These are phyloP conservation scores for Hyalella azteca DNA, from an alignment of 2,888 invertebrate genomes.

Conservation along the genomic window DNA sequence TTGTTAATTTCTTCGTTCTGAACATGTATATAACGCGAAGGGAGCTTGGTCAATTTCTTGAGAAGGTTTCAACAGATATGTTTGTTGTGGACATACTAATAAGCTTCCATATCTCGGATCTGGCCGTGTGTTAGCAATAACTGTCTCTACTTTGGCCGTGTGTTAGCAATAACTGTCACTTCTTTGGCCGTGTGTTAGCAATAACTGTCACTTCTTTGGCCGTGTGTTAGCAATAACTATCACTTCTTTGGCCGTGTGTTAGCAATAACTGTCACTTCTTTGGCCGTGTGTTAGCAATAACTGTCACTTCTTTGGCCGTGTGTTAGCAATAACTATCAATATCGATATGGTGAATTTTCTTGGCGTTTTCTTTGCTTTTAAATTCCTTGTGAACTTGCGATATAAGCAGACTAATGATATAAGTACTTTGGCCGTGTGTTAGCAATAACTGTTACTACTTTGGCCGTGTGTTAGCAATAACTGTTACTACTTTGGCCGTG, in stretches of 20 bases:
- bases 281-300: background rate
- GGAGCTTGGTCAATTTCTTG: too few relatives aligned
- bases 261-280: background rate
- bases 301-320: background rate
- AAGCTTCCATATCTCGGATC: background rate
- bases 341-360: too few relatives aligned
- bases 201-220: background rate
- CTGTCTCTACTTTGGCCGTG: background rate
- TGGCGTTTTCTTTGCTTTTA: too few relatives aligned
- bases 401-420: too few relatives aligned
- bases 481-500: background rate
- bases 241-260: background rate
- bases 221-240: background rate
- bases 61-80: too few relatives aligned
- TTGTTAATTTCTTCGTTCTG: too few relatives aligned
- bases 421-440: background rate
- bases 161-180: background rate
- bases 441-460: background rate
- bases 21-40: too few relatives aligned
- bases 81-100: background rate
- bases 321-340: too few relatives aligned
- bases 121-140: background rate
- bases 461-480: slow-evolving; percentile 1
- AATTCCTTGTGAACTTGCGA: too few relatives aligned
- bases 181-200: background rate